Conservation (phyloP, 2,888 invertebrate species). For the Cybosia mesomella region DNA sequence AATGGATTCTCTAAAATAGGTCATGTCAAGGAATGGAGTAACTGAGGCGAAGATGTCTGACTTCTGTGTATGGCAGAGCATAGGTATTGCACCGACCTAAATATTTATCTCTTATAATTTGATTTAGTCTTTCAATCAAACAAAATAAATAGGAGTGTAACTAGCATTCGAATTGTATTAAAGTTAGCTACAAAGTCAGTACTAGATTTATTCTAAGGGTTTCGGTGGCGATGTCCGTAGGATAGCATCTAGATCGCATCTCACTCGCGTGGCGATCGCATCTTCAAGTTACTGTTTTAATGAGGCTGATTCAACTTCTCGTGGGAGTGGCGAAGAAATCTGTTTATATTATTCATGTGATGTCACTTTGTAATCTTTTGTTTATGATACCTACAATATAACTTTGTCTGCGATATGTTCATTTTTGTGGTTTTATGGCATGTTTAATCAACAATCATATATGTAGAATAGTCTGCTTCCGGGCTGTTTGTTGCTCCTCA, state of each 20-base stretch:
- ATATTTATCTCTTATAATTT: not conserved
- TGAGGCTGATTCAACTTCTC: conserved; percentile 64
- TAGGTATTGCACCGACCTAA: conserved; percentile 22
- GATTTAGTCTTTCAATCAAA: not conserved
- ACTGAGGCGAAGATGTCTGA: too few species aligned
- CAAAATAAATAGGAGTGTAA: not conserved
- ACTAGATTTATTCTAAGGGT: conserved; percentile 56
- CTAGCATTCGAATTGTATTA: conserved; percentile 32
- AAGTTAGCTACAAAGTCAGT: conserved; percentile 44
- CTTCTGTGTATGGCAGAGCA: too few species aligned
- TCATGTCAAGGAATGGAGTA: too few species aligned
- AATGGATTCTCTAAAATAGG: too few species aligned
- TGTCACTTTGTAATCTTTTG: conserved; percentile 38
- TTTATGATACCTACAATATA: conserved; percentile 39
- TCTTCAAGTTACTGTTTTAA: conserved; percentile 68
- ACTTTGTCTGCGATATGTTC: conserved; percentile 10
- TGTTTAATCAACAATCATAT: too few species aligned
- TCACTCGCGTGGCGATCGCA: conserved; percentile 80
- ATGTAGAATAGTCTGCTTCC: too few species aligned
- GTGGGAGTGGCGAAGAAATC: conserved; percentile 55
- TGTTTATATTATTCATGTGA: conserved; percentile 51
- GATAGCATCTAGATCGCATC: conserved; percentile 78
- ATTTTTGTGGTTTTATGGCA: conserved; percentile 19
- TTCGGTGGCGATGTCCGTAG: conserved; percentile 57
- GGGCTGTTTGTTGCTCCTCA: too few species aligned